Evolutionary conservation across 2,888 invertebrate genomes (phyloP), one percentile per base, ranked within the genome.

Genomic region (Scaptomyza reducta): DNA sequence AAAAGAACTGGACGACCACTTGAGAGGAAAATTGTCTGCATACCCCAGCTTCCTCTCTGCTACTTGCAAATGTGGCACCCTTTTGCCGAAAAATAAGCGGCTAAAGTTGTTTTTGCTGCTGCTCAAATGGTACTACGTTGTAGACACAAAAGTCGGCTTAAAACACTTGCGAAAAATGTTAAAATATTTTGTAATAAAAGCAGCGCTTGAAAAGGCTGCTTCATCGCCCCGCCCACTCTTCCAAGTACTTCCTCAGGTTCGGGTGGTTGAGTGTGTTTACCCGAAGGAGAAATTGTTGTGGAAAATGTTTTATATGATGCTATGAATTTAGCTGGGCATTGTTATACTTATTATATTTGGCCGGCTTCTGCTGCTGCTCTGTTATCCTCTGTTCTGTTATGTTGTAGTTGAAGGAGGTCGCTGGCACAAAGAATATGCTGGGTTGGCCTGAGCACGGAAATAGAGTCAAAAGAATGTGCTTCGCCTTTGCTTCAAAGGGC

Each of bases 121-220:
- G 66, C 75, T 70, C 79, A 79, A 82, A 82, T 77, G 85, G 79
- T 77, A 85, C 85, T 85, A 82, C 77, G 71, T 73, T 77, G 70
- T 77, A 82, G 85, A 85, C 82, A 85, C 83, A 83, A 87, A 88
- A 87, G 87, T 77, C 87, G 84, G 67, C 87, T 87, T 84, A 87
- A 88, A 83, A 83, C 83, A 88, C 88, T 88, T 83, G 78, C 85
- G 78, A 88, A 83, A 88, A 87, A 88, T 83, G 83, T 87, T 84
- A 63, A 79, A 86, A 83, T 88, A 83, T 83, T 88, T 88, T 77
- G 81, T 83, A 76, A 83, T 86, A 80, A 80, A 74, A 70, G 67
- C 77, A 67, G 61, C 76, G 58, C 53, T 60, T 85, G 65, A 81
- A 84, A 81, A 79, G 82, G 85, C 74, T 81, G 29, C 46, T 10